Conservation (phyloP, 35 echinoderm and acorn worm species). For the Patiria miniata region DNA sequence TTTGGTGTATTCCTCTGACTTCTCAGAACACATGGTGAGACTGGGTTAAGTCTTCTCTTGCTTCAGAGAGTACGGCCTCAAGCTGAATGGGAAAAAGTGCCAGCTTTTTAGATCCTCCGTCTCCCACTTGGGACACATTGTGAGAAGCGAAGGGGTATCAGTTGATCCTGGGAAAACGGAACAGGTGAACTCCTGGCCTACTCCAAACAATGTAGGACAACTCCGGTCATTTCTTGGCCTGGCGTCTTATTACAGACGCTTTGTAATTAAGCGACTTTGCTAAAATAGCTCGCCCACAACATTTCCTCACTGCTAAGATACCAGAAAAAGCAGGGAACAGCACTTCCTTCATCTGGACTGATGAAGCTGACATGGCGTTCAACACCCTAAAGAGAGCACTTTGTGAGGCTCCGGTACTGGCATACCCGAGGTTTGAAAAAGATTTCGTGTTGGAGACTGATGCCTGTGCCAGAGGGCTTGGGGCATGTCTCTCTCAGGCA, state of each 20-base stretch:
- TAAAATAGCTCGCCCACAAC: not conserved
- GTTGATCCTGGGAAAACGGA: constrained; percentile 21
- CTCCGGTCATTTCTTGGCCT: constrained; percentile 39
- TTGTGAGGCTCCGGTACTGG: not conserved
- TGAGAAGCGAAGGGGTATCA: constrained; percentile 2
- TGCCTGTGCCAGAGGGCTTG: constrained; percentile 45
- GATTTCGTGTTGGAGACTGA: not conserved
- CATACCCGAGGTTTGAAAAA: not conserved
- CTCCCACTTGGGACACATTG: constrained; percentile 7
- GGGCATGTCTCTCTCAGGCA: constrained; percentile 50
- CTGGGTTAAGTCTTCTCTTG: constrained; percentile 41
- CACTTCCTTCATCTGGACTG: not conserved
- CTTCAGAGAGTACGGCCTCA: constrained; percentile 34
- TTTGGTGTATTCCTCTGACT: constrained; percentile 36
- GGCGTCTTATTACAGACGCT: constrained; percentile 36
- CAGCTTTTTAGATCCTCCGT: not conserved
- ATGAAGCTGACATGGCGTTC: not conserved
- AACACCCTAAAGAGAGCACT: not conserved
- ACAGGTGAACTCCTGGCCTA: not conserved
- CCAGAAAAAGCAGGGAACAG: constrained; percentile 7
- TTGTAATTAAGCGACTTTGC: constrained; percentile 36
- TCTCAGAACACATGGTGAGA: constrained; percentile 43
- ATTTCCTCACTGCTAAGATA: not conserved
- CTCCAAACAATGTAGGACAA: not conserved
- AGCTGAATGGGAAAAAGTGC: constrained; percentile 26